These are phyloP conservation scores for Xiphophorus birchmanni DNA, from an alignment of 2,797 vertebrate species.

Conservation along the genomic window DNA sequence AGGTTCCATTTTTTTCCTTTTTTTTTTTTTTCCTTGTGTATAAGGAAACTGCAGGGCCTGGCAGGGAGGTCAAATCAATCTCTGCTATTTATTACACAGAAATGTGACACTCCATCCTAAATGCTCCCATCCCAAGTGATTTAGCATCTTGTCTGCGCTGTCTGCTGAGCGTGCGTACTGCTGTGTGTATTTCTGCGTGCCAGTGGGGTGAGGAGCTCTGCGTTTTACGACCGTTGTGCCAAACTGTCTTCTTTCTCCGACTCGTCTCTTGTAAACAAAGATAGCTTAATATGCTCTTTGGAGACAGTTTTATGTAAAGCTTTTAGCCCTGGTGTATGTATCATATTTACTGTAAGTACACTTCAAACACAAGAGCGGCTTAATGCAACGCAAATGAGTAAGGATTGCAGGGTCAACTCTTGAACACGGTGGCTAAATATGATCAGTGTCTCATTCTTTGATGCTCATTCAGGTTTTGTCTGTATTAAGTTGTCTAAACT, in stretches of 20 bases:
- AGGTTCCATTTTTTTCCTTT: constrained; percentile 87
- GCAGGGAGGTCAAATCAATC: constrained; percentile 97
- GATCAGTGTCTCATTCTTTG: constrained; percentile 74
- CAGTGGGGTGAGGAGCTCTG: constrained; percentile 64
- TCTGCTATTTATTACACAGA: constrained; percentile 97
- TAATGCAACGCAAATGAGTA: constrained; percentile 75
- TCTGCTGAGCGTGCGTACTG: constrained; percentile 62
- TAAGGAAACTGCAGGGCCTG: constrained; percentile 90
- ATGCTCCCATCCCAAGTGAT: constrained; percentile 90
- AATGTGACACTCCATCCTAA: constrained; percentile 97
- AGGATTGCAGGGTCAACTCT: constrained; percentile 73
- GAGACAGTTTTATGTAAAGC: constrained; percentile 88
- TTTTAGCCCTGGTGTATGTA: constrained; percentile 87
- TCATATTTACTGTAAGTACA: constrained; percentile 90
- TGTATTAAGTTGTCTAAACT: constrained; percentile 51
- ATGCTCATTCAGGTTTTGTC: constrained; percentile 53
- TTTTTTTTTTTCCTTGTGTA: constrained; percentile 81
- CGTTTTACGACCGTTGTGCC: constrained; percentile 83
- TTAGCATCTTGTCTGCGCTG: constrained; percentile 86
- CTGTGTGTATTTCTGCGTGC: constrained; percentile 51
- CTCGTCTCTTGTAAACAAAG: constrained; percentile 87
- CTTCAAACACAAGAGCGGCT: constrained; percentile 81
- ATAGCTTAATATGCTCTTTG: constrained; percentile 86
- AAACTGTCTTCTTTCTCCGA: constrained; percentile 83
- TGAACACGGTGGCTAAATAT: constrained; percentile 70